Conservation (phyloP, 2,113 vertebrate species). For the Stictonetta naevosa region DNA sequence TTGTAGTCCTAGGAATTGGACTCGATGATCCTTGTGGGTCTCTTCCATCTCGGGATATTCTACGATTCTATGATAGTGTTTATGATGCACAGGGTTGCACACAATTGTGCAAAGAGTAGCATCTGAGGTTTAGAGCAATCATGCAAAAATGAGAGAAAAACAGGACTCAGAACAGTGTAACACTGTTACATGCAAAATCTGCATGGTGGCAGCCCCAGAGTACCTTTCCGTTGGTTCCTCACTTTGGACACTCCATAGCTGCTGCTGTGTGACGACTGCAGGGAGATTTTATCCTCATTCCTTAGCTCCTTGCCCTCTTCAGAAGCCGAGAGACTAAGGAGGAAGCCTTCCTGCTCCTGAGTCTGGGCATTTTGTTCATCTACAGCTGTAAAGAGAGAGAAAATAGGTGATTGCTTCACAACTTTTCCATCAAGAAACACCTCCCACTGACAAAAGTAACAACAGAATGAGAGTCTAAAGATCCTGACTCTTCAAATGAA, state of each 20-base stretch:
- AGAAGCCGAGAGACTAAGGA: conserved; percentile 73
- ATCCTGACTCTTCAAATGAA: not conserved
- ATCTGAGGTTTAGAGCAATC: not conserved
- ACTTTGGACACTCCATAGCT: conserved; percentile 73
- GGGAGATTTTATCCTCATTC: conserved; percentile 76
- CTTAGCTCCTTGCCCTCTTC: conserved; percentile 76
- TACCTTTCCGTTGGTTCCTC: conserved; percentile 84
- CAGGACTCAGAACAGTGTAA: not conserved
- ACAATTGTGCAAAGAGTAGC: rapidly evolving
- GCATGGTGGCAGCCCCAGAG: not conserved
- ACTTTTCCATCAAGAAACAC: not conserved
- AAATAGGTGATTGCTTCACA: not conserved
- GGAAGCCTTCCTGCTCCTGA: conserved; percentile 83
- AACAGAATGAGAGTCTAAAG: not conserved
- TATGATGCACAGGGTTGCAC: not conserved
- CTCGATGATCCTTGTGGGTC: too few relatives aligned
- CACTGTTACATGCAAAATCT: not conserved
- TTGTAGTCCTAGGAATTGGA: too few relatives aligned
- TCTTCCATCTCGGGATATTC: too few relatives aligned
- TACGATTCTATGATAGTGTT: not conserved
- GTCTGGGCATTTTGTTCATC: conserved; percentile 98
- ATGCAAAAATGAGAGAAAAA: not conserved
- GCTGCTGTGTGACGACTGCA: conserved; percentile 77
- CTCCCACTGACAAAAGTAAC: not conserved
- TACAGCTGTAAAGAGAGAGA: conserved; percentile 81